Base-by-base conservation (phyloP, 2,888 invertebrate genomes). In the Drosophila rellima region DNA sequence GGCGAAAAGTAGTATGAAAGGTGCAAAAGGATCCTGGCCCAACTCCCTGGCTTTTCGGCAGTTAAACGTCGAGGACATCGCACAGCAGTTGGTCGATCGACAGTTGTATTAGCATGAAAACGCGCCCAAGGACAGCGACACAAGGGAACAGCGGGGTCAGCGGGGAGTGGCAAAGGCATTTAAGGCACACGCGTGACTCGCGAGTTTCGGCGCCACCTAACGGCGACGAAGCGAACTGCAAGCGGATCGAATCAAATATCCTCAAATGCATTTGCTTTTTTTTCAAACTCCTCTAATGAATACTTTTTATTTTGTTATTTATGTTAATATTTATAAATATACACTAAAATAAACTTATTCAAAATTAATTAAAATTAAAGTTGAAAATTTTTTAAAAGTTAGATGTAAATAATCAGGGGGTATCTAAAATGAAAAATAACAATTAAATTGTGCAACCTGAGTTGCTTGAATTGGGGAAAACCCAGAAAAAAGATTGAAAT, bases 31-130 rank as follows among this genome's bases (percentile, higher is more conserved):
- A 51, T 70, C 52, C 64, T 35, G 39, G 37, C 37, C 37, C 52
- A 54, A 65, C 20, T 57, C 47, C 18, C 67, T 69, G 78, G 70
- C 79, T 74, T 66, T 64, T 63, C 37, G 65, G 44, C 67, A 51
- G 62, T 74, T 81, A 40, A 29, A 13, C 20, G 62, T 67, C 64
- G 72, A 83, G 84, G 87, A 83, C 84, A 65, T 37, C 13, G 59
- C 84, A 17, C 83, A 83, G 89, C 84, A 64, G 87, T 71, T 40
- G 79, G 82, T 79, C 67, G 37, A 26, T 35, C 57, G 74, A 37
- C 33, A 51, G 50, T 71, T 60, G 64, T 72, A 88, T 88, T 82
- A 82, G 70, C 83, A 70, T 68, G 52, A 52, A 57, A 48, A 33
- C 33, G 55, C 35, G 69, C 75, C 62, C 77, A 77, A 77, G 80